These are phyloP conservation scores for Prunella strophiata DNA, from an alignment of 2,797 vertebrate genomes.

Conservation along the genomic window DNA sequence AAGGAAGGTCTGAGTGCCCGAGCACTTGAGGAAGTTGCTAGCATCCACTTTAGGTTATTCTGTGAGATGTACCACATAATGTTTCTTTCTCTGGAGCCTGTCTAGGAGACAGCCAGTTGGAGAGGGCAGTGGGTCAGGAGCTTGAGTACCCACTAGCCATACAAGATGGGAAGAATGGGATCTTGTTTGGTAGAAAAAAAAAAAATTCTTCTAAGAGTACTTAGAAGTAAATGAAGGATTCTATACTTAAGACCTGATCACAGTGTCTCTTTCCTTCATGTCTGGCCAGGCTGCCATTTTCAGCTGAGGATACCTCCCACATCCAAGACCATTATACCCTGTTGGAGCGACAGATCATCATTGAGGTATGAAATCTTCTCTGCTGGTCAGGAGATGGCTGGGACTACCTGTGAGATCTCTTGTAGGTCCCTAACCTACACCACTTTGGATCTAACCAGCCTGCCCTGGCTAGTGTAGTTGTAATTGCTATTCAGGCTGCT, in stretches of 20 bases:
- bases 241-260: not conserved
- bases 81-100: not conserved
- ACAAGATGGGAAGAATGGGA: not conserved
- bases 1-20: not conserved
- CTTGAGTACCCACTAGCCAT: not conserved
- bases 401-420: not conserved
- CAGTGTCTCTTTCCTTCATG: conserved; percentile 24
- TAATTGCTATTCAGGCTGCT: not conserved
- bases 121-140: not conserved
- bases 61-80: not conserved
- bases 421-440: not conserved
- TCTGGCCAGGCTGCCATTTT: conserved; percentile 83
- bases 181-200: not conserved
- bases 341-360: conserved; percentile 94
- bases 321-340: conserved; percentile 93
- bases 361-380: conserved; percentile 83
- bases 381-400: not conserved
- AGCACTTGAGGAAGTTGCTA: not conserved
- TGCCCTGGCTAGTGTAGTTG: not conserved
- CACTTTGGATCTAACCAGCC: not conserved
- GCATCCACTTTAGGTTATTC: not conserved
- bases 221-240: not conserved
- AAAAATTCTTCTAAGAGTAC: not conserved
- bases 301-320: conserved; percentile 85
- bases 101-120: not conserved